Evolutionary conservation across 2,797 vertebrate genomes (phyloP).

Genomic region (Karalla daura): DNA sequence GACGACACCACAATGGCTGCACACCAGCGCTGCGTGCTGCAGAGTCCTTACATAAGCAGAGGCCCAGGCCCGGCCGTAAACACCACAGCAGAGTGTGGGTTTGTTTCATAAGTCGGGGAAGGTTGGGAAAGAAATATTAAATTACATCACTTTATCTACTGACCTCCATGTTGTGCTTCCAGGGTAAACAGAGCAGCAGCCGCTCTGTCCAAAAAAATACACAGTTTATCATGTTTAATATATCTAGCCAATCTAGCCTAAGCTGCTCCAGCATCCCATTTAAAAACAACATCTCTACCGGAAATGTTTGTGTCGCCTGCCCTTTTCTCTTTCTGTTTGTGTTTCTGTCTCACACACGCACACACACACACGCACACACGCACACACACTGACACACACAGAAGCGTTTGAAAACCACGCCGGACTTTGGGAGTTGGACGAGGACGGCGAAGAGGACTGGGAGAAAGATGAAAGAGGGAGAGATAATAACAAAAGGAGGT

Average conservation of each 20-base stretch:
- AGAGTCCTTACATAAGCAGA: neutral
- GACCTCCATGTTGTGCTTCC: neutral
- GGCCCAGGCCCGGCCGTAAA: neutral
- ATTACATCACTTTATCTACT: neutral
- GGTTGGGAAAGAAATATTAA: neutral
- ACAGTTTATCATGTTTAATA: constrained; percentile 9
- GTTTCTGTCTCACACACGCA: neutral
- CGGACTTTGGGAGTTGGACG: constrained; percentile 16
- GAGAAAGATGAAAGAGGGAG: constrained; percentile 38
- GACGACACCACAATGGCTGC: neutral
- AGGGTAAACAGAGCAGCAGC: constrained; percentile 15
- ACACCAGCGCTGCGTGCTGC: neutral
- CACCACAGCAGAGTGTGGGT: neutral
- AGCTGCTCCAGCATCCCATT: neutral
- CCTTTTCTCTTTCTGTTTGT: neutral
- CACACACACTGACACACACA: too few relatives aligned
- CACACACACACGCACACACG: neutral
- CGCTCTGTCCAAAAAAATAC: constrained; percentile 16
- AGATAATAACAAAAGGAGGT: constrained; percentile 31
- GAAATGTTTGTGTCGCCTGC: neutral
- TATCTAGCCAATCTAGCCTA: constrained; percentile 1
- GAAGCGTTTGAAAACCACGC: neutral
- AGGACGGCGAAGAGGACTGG: constrained; percentile 6
- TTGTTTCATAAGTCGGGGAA: neutral
- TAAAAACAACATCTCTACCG: neutral